Conservation (phyloP, 2,113 vertebrate species). For the Peromyscus leucopus region DNA sequence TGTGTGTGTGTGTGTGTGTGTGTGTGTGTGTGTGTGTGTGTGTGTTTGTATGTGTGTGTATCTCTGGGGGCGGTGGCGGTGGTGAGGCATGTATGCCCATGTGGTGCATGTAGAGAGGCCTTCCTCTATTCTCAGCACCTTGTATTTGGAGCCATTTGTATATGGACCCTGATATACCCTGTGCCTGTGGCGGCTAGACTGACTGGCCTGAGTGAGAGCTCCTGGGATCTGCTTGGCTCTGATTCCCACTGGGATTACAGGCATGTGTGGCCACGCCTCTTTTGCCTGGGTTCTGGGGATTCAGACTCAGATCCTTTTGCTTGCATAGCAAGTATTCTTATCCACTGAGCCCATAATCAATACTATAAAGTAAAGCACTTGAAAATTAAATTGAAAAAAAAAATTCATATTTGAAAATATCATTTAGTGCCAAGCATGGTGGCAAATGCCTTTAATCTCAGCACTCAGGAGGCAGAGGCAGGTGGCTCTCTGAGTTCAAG, state of each 20-base stretch:
- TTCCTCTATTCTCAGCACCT: background rate
- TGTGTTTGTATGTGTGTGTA: background rate
- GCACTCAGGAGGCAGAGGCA: background rate
- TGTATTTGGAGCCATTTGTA: background rate
- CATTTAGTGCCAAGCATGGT: background rate
- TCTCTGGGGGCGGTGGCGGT: background rate
- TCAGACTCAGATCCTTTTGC: background rate
- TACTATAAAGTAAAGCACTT: slow-evolving; percentile 18
- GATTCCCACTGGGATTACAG: background rate
- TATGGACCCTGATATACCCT: too few relatives aligned
- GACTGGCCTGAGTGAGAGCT: background rate
- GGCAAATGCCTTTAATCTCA: background rate
- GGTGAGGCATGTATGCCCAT: background rate
- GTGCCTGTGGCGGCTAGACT: background rate
- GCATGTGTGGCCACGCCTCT: background rate
- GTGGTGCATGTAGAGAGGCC: background rate
- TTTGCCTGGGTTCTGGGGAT: background rate
- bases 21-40: background rate
- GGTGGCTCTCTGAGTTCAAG: background rate
- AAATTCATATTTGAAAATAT: slow-evolving; percentile 49
- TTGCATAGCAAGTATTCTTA: background rate
- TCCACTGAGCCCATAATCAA: background rate
- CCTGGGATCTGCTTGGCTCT: background rate
- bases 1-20: background rate
- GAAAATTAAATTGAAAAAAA: slow-evolving; percentile 57